A percentile compares a stretch with the other conserved stretches of the same genome.
Evolutionary conservation across 1,140 invertebrate species (phyloP).

Genomic region (Drosophila ogumai): DNA sequence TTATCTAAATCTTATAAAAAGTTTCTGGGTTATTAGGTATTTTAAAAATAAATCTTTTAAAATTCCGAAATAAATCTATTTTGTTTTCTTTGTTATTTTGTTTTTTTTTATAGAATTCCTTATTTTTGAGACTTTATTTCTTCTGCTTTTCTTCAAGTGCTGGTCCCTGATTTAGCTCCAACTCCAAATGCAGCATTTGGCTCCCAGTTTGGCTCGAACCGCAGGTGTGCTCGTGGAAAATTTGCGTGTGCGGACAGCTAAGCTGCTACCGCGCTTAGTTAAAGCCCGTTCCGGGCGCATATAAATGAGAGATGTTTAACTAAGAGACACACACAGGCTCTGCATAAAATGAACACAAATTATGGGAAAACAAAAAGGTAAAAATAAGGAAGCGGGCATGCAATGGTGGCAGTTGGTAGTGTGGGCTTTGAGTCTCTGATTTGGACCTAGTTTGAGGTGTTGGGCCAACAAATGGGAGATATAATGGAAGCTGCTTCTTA

Average conservation of each 20-base stretch:
- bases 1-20: neutral
- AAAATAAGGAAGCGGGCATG: conserved; percentile 28
- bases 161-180: conserved; percentile 2
- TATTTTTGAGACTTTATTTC: neutral
- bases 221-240: conserved; percentile 65
- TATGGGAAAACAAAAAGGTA: conserved; percentile 24
- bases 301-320: conserved; percentile 83
- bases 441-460: conserved; percentile 13
- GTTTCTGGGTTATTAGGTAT: too few species aligned
- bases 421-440: conserved; percentile 40
- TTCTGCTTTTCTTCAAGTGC: neutral
- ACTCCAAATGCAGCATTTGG: conserved; percentile 14
- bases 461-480: conserved; percentile 6
- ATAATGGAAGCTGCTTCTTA: neutral
- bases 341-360: conserved; percentile 58
- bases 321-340: conserved; percentile 73
- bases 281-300: conserved; percentile 54
- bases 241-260: conserved; percentile 82
- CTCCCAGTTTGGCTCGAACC: conserved; percentile 34
- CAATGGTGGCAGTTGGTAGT: conserved; percentile 43
- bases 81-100: too few species aligned
- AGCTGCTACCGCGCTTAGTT: conserved; percentile 68
- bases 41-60: too few species aligned
- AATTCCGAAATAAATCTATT: too few species aligned
- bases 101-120: too few species aligned